Base-by-base conservation (phyloP, 2,113 vertebrate genomes). In the Cervus canadensis region DNA sequence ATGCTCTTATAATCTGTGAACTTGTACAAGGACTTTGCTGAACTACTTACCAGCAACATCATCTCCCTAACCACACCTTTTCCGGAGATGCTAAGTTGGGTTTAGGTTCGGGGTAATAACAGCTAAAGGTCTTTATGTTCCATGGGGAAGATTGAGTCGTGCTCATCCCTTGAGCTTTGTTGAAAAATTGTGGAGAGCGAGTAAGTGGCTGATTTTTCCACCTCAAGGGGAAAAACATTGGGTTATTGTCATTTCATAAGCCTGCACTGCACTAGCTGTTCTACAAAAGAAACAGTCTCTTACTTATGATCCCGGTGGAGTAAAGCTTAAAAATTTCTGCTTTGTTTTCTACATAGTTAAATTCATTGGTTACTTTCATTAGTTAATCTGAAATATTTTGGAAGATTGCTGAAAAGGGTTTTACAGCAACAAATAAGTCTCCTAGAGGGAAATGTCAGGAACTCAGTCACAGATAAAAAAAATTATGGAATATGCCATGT, bases 371-470 rank as follows among this genome's bases (percentile, higher is more conserved):
- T 93, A 74, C 28, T 92, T 87, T 83, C 56, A 83, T 87, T 93
- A 43, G 43, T 45, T 92, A 48, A 95, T 97, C 78, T 91, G 62
- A 94, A 97, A 95, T 89, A 40, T 81, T 84, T 96, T 25, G 56
- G 82, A 52, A 91, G 19, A 87, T 16, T 56, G 62, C 54, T 83
- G 43, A 86, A 93, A 79, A 60, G 45, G 10, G 6, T 94, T 89
- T 97, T 86, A 83, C 36, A 98, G 64, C 36, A 56, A 67, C 36
- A 56, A 57, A 14, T 36, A 89, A 78, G 62, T 96, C 52, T 96
- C 54, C 85, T 78, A 12, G 33, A 91, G 6, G 91, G 11, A 62
- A 91, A 57, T 82, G 33, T 79, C 54, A 78, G 87, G 54, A 83
- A 67, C 21, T 48, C 5, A 45, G 17, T 21, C 57, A 54, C 7